Conservation (phyloP, 2,113 vertebrate species). For the Tretioscincus oriximinensis region DNA sequence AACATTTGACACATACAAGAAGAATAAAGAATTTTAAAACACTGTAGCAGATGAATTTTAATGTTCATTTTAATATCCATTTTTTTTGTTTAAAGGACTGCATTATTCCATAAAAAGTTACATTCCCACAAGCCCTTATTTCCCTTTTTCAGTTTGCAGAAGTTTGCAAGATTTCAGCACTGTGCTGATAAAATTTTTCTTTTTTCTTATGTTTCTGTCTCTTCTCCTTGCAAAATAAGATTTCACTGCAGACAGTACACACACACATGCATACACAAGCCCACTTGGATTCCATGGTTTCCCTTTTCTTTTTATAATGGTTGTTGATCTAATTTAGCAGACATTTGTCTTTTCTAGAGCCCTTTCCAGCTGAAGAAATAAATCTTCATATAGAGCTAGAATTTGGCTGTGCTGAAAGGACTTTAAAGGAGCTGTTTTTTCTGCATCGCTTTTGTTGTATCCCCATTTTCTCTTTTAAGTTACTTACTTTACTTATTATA, state of each 20-base stretch:
- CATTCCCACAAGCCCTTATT: background rate
- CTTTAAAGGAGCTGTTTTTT: no score
- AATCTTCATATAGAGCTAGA: no score
- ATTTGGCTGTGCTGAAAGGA: no score
- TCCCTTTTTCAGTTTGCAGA: background rate
- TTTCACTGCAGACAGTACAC: background rate
- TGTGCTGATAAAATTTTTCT: background rate
- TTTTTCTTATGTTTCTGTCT: background rate
- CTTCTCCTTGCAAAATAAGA: background rate
- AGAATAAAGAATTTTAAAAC: background rate
- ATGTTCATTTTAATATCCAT: background rate
- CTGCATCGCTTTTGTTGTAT: no score
- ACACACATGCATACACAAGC: background rate
- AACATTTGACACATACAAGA: background rate
- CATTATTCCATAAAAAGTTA: background rate
- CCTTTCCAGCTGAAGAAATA: no score
- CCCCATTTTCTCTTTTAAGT: no score
- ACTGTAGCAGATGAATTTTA: background rate
- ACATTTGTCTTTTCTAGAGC: background rate
- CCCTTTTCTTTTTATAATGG: background rate
- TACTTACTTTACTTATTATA: no score
- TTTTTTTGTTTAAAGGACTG: background rate
- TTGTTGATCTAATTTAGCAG: background rate
- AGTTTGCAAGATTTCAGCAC: background rate
- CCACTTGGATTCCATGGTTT: background rate